A percentile compares a stretch with the other conserved stretches of the same genome.
Conservation (phyloP, 2,797 vertebrate species). For the Hypotaenidia philippensis region DNA sequence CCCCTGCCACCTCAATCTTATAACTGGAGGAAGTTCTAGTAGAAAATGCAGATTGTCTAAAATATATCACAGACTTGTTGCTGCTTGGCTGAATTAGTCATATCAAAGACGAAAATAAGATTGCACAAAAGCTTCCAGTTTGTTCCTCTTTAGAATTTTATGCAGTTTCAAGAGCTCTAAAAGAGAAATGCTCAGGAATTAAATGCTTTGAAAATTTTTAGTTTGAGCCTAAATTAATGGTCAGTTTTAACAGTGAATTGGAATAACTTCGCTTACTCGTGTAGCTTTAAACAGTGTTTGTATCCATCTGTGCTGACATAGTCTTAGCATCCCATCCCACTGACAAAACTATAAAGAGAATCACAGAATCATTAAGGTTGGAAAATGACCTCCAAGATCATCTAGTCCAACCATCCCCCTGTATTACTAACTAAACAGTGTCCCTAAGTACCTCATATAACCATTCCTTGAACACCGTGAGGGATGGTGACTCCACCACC, state of each 20-base stretch:
- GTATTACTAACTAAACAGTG: too few relatives aligned
- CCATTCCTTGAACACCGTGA: too few relatives aligned
- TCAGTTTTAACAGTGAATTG: background rate
- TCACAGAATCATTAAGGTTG: too few relatives aligned
- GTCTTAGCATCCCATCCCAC: background rate
- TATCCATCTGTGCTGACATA: background rate
- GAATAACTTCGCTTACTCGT: background rate
- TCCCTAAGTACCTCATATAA: too few relatives aligned
- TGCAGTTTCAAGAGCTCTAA: background rate
- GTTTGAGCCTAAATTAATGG: background rate
- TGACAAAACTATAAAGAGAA: background rate
- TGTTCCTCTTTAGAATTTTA: background rate
- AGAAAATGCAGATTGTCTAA: background rate
- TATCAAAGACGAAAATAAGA: background rate
- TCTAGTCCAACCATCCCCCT: too few relatives aligned
- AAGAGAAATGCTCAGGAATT: background rate
- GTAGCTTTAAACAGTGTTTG: background rate
- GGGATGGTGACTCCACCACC: too few relatives aligned
- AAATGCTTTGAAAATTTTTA: background rate
- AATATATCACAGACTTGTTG: background rate
- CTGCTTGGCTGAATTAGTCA: background rate
- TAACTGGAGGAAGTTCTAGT: background rate
- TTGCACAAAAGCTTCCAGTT: background rate
- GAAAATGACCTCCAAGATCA: too few relatives aligned
- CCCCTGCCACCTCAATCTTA: background rate